Conservation (phyloP, 2,797 vertebrate genomes). For the Cossypha dichroa region DNA sequence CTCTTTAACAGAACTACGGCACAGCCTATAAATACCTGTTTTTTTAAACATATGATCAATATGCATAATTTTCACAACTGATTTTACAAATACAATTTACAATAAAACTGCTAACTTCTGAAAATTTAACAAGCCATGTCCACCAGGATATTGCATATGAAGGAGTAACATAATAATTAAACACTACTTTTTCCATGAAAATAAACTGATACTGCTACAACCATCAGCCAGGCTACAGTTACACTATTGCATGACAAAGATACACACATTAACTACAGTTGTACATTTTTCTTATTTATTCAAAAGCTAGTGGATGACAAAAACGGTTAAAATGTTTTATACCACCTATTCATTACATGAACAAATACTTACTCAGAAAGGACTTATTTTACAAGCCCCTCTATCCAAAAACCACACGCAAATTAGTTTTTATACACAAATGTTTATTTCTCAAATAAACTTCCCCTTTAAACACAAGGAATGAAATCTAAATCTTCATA, state of each 20-base stretch:
- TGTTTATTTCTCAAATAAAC: conserved; percentile 98
- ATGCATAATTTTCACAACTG: background rate
- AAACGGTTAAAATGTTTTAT: conserved; percentile 71
- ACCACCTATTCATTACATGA: conserved; percentile 76
- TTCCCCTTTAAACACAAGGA: conserved; percentile 89
- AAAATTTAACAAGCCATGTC: background rate
- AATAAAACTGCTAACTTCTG: background rate
- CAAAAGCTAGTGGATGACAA: conserved; percentile 78
- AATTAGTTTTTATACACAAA: conserved; percentile 93
- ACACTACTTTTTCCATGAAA: background rate
- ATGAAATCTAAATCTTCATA: conserved; percentile 82
- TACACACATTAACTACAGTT: conserved; percentile 55
- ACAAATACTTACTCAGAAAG: conserved; percentile 69
- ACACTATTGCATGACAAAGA: conserved; percentile 10
- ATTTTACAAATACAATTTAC: background rate
- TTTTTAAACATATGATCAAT: background rate
- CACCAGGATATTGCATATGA: background rate
- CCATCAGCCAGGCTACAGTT: background rate
- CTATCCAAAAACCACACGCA: conserved; percentile 78
- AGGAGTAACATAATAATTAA: background rate
- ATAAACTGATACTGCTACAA: background rate
- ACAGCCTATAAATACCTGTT: background rate
- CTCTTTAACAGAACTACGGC: background rate
- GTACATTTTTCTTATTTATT: conserved; percentile 71
- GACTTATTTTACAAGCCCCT: conserved; percentile 68